These are phyloP conservation scores for Rhinolophus sinicus DNA, from an alignment of 2,113 vertebrate genomes.

Conservation along the genomic window DNA sequence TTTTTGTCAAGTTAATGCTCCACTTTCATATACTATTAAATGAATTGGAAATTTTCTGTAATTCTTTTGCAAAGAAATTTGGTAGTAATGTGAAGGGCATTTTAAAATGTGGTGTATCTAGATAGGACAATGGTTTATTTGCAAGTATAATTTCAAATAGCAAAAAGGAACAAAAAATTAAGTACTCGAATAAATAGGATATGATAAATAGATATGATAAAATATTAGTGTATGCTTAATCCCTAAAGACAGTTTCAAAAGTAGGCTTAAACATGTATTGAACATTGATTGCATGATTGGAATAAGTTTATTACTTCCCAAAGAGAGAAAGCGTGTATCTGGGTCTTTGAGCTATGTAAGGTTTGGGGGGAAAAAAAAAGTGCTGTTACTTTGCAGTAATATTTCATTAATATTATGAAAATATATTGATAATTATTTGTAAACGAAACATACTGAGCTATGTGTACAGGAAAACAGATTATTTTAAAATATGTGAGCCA, in stretches of 20 bases:
- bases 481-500: background rate
- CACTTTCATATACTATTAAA: background rate
- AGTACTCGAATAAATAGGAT: background rate
- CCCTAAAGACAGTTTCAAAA: background rate
- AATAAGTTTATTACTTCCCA: background rate
- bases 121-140: background rate
- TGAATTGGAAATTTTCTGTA: background rate
- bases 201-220: background rate
- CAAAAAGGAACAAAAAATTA: background rate
- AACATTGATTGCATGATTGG: background rate
- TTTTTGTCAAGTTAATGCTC: background rate
- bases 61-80: constrained; percentile 13
- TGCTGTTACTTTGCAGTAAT: background rate
- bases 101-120: background rate
- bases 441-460: background rate
- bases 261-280: background rate
- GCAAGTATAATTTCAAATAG: background rate
- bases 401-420: constrained; percentile 20
- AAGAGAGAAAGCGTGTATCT: background rate
- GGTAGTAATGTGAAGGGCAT: background rate
- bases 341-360: background rate
- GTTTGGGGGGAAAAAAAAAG: too few relatives aligned
- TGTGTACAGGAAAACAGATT: background rate
- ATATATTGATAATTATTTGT: background rate
- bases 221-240: background rate